Percentiles rank a stretch among this genome's conserved stretches.
Conservation (phyloP, 2,888 invertebrate species). For the Congeria kusceri region DNA sequence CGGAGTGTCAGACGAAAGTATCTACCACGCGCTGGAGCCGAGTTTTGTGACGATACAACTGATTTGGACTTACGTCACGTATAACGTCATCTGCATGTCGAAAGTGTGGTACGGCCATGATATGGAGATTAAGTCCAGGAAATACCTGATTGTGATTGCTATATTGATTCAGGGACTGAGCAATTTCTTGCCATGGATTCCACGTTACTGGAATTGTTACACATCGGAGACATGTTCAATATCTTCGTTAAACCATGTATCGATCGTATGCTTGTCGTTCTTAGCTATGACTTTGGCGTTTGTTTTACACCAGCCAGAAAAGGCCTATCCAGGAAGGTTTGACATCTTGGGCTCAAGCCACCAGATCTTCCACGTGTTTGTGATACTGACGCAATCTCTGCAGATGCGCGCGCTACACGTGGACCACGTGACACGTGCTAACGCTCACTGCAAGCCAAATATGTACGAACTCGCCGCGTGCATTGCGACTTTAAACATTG, state of each 20-base stretch:
- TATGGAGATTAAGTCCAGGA: conserved; percentile 45
- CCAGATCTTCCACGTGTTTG: conserved; percentile 66
- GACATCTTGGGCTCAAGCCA: conserved; percentile 76
- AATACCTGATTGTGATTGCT: conserved; percentile 48
- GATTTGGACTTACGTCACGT: conserved; percentile 58
- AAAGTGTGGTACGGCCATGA: conserved; percentile 64
- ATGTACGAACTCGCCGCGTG: conserved; percentile 16
- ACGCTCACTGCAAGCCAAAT: conserved; percentile 59
- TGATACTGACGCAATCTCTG: conserved; percentile 53
- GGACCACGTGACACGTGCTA: conserved; percentile 44
- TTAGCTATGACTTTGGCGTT: conserved; percentile 59
- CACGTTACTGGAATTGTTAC: conserved; percentile 56
- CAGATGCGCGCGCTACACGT: conserved; percentile 57
- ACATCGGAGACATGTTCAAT: conserved; percentile 36
- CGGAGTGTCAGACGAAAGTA: conserved; percentile 55
- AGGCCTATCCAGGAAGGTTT: conserved; percentile 70
- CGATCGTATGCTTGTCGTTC: conserved; percentile 51
- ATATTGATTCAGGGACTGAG: conserved; percentile 50
- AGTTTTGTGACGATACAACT: conserved; percentile 45
- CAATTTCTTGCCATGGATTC: conserved; percentile 59
- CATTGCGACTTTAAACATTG: conserved; percentile 32
- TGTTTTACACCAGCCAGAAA: conserved; percentile 74
- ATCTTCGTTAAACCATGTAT: conserved; percentile 65
- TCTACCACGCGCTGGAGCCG: conserved; percentile 52
- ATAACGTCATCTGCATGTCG: conserved; percentile 54